Conservation (phyloP, 2,888 invertebrate species). For the Oxycera nigricornis region DNA sequence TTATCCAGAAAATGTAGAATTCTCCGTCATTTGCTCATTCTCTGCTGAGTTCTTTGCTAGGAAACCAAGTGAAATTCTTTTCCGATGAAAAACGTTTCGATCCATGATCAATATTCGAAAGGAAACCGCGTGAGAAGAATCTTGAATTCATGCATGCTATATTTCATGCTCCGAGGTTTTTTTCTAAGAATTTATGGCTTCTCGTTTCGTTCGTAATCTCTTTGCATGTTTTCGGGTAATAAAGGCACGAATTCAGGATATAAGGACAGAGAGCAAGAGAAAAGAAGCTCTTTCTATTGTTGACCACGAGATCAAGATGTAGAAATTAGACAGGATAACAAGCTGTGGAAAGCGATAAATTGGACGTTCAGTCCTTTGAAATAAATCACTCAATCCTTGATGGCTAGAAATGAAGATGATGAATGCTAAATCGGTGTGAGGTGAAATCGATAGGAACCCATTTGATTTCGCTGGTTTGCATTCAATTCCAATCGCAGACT, state of each 20-base stretch:
- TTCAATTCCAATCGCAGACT: not conserved
- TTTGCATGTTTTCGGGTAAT: slow-evolving; percentile 13
- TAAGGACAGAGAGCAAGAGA: not conserved
- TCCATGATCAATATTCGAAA: not conserved
- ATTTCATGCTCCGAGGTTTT: slow-evolving; percentile 11
- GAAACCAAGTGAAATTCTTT: not conserved
- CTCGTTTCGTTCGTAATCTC: not conserved
- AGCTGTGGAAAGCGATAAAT: not conserved
- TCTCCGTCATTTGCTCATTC: not conserved
- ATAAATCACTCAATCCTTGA: not conserved
- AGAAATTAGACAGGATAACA: not conserved
- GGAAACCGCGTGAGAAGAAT: slow-evolving; percentile 33
- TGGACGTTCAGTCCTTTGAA: not conserved
- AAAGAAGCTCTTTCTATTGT: too few species aligned
- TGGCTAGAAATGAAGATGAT: not conserved
- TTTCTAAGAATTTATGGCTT: not conserved
- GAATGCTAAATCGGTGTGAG: not conserved
- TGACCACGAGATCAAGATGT: too few species aligned
- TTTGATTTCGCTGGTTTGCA: not conserved
- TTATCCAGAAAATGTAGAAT: not conserved
- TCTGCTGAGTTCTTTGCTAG: not conserved
- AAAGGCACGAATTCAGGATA: not conserved
- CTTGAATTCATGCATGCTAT: not conserved
- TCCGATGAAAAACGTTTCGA: not conserved
- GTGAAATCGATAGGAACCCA: not conserved